These are phyloP conservation scores for Dipus sagitta DNA, from an alignment of 2,797 vertebrate genomes.

Conservation along the genomic window DNA sequence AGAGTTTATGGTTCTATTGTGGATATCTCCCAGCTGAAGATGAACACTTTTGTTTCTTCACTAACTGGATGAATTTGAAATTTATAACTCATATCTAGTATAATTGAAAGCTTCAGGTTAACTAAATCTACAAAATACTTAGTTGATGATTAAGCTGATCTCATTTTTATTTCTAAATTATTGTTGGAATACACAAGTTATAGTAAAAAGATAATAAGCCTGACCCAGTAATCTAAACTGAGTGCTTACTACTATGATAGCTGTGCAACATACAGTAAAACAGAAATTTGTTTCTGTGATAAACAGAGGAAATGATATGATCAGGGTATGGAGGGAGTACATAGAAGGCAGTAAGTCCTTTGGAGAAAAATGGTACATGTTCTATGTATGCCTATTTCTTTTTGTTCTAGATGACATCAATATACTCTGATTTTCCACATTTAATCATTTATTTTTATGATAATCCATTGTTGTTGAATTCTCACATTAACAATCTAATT, in stretches of 20 bases:
- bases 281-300: conserved; percentile 25
- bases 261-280: conserved; percentile 71
- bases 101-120: conserved; percentile 72
- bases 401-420: conserved; percentile 63
- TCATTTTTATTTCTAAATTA: conserved; percentile 80
- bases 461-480: conserved; percentile 66
- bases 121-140: conserved; percentile 64
- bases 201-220: conserved; percentile 82
- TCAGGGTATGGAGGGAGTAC: not conserved
- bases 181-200: conserved; percentile 76
- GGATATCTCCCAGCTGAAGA: conserved; percentile 82
- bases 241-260: conserved; percentile 77
- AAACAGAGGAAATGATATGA: not conserved
- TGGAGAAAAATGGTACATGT: conserved; percentile 26
- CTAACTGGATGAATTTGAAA: conserved; percentile 84
- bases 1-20: conserved; percentile 84
- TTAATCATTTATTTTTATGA: conserved; percentile 68
- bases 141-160: conserved; percentile 37
- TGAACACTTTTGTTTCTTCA: conserved; percentile 80
- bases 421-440: not conserved
- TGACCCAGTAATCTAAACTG: conserved; percentile 74
- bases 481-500: conserved; percentile 68
- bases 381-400: conserved; percentile 65
- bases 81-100: conserved; percentile 78
- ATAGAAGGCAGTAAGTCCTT: not conserved